Base-by-base conservation (phyloP, 2,113 vertebrate genomes). In the Taurulus bubalis region DNA sequence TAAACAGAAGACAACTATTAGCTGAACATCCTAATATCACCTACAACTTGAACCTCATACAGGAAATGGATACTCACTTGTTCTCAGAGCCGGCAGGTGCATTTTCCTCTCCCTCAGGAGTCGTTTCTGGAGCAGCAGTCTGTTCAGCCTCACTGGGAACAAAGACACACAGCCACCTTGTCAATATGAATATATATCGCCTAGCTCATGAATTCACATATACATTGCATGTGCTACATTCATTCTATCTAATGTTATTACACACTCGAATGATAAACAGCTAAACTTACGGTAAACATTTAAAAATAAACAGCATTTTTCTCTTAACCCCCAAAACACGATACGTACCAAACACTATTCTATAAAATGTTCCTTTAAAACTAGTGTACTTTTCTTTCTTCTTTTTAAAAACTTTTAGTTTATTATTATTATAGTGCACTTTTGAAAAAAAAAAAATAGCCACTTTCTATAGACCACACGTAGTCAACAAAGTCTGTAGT, bases 21-120 rank as follows among this genome's bases (percentile, higher is more conserved):
- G 3, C 30, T 26, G 1, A 38, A 38, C 56, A 49, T 40, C 24
- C 8, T 20, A 6, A 59, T 22, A 4, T 6, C 38, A 60, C 15
- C 32, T 18, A 26, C 51, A 32, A 18, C 12, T 18, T 49, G 18
- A 72, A 42, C 16, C 32, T 26, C 4, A 1, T 18, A 28, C 6
- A 32, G 28, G 12, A 73, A 72, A 49, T 51, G 53, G 64, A 82
- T 53, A 93, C 97, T 96, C 91, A 99, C 98, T 99, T 99, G 94
- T 99, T 99, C 94, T 99, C 98, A 49, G 98, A 98, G 62, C 98
- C 96, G 73, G 96, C 96, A 73, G 96, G 96, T 4, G 97, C 96
- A 68, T 96, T 96, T 65, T 99, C 98, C 89, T 99, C 98, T 91
- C 97, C 97, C 91, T 99, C 98, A 0, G 96, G 95, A 83, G 96